Base-by-base conservation (phyloP, 2,113 vertebrate species). In the Microtus oregoni region DNA sequence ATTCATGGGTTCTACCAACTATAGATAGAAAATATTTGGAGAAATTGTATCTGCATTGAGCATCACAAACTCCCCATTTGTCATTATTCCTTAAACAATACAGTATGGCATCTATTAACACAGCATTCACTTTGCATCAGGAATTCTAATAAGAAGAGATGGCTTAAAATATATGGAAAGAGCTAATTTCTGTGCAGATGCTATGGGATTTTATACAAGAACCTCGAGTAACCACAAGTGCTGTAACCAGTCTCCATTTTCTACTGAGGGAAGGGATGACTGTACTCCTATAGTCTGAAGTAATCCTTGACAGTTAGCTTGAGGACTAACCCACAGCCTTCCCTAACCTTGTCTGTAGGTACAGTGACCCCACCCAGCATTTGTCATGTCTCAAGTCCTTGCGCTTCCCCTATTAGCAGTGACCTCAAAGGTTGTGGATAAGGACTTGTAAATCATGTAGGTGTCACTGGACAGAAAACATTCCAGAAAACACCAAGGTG, bases 371-470 rank as follows among this genome's bases (percentile, higher is more conserved):
- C n/a, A 85, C 24, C 12, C 38, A 85, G 30, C 26, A 30, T 44
- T 83, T 55, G 63, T 38, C 1, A 5, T 5, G 14, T 65, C 58
- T 85, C 58, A 32, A 85, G 26, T 85, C 9, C 58, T 30, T 44
- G 65, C 0, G 26, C 38, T 85, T 65, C 82, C 14, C 65, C 26
- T 82, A 82, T 15, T 38, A 61, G 35, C 30, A 65, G 20, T 83
- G 52, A 98, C 98, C 11, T 99, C 98, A 1, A 98, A 99, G 38
- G 93, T 98, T 94, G 52, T 58, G 35, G 20, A 58, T n/a, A 81
- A 95, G 99, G 68, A 99, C 91, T 90, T 98, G 96, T 98, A 67
- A 98, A 97, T 76, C 95, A 93, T 85, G 94, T 26, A 0, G 95
- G 95, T 61, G 89, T 97, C 1, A 82, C 17, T 3, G 94, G 98